A percentile compares a stretch with the other conserved stretches of the same genome.
Evolutionary conservation across 1,140 invertebrate genomes (phyloP).

Genomic region (honey bee (Apis mellifera)): Amel_HAv3.1 CM009933.2:2963501-2964000

Average conservation of each 20-base stretch:
- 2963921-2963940: slow-evolving; percentile 73
- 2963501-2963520: too few relatives aligned
- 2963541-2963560: too few relatives aligned
- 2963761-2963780: slow-evolving; percentile 58
- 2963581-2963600: too few relatives aligned
- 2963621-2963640: too few relatives aligned
- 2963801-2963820: slow-evolving; percentile 45
- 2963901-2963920: slow-evolving; percentile 67
- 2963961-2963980: slow-evolving; percentile 7
- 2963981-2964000: too few relatives aligned
- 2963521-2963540: too few relatives aligned
- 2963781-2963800: slow-evolving; percentile 68
- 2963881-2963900: slow-evolving; percentile 60
- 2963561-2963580: too few relatives aligned
- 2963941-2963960: slow-evolving; percentile 27
- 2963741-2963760: slow-evolving; percentile 71
- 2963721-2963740: slow-evolving; percentile 67
- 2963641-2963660: too few relatives aligned
- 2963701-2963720: slow-evolving; percentile 74
- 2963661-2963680: too few relatives aligned
- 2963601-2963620: too few relatives aligned
- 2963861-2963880: slow-evolving; percentile 6
- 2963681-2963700: slow-evolving; percentile 51
- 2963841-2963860: not conserved
- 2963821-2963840: slow-evolving; percentile 9